These are phyloP conservation scores for Leptodactylus fuscus DNA, from an alignment of 2,113 vertebrate genomes.

Conservation along the genomic window DNA sequence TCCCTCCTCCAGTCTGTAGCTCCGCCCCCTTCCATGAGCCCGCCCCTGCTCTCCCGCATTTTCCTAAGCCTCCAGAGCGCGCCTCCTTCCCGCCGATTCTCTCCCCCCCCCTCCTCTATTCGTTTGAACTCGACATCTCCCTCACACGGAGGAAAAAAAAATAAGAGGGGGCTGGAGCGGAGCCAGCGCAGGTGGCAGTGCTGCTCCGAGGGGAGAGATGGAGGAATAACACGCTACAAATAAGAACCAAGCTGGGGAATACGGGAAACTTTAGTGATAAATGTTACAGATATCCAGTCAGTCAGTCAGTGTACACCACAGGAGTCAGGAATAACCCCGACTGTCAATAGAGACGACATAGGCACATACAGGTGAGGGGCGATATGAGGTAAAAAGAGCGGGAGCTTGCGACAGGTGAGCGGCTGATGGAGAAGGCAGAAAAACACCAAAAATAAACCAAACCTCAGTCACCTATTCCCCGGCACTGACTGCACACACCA, in stretches of 20 bases:
- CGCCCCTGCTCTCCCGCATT: constrained; percentile 14
- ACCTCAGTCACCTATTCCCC: too few species aligned
- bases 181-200: constrained; percentile 25
- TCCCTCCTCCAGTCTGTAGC: constrained; percentile 13
- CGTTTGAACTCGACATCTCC: constrained; percentile 22
- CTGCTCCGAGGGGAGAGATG: constrained; percentile 12
- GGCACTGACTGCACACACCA: too few species aligned
- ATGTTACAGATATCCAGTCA: too few species aligned
- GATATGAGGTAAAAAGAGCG: not conserved
- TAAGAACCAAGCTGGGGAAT: not conserved
- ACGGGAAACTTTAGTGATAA: not conserved
- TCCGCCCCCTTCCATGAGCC: not conserved
- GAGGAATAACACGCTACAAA: not conserved
- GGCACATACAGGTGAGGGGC: too few species aligned
- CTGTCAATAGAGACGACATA: too few species aligned
- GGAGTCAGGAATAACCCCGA: too few species aligned
- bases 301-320: too few species aligned
- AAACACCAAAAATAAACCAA: too few species aligned
- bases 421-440: too few species aligned
- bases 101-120: not conserved
- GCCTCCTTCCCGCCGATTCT: constrained; percentile 37
- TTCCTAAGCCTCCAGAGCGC: constrained; percentile 27
- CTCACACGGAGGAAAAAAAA: not conserved
- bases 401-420: not conserved
- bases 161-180: not conserved